Conservation (phyloP, 2,113 vertebrate genomes). For the Pampusana beccarii region DNA sequence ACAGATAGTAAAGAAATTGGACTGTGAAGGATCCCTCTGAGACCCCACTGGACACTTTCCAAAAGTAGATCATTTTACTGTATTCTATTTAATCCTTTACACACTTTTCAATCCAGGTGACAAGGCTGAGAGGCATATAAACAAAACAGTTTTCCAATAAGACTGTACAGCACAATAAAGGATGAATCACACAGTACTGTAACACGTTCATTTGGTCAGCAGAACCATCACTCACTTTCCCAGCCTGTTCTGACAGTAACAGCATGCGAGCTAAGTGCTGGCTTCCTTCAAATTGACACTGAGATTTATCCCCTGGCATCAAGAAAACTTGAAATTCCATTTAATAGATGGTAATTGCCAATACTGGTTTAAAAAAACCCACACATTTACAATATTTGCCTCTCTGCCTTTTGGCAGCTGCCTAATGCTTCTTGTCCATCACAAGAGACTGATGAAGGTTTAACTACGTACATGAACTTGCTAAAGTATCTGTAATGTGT, state of each 20-base stretch:
- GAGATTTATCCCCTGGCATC: neutral
- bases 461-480: neutral
- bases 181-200: constrained; percentile 43
- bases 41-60: constrained; percentile 59
- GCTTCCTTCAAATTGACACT: neutral
- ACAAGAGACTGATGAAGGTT: neutral
- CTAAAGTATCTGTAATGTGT: neutral
- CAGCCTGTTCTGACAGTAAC: neutral
- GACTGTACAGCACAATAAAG: constrained; percentile 31
- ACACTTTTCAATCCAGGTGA: constrained; percentile 64
- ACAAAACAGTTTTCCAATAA: constrained; percentile 66
- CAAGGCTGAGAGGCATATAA: constrained; percentile 64
- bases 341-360: neutral
- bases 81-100: constrained; percentile 66
- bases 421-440: neutral
- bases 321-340: neutral
- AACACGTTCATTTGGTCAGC: constrained; percentile 28
- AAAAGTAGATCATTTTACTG: constrained; percentile 61
- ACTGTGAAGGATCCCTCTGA: constrained; percentile 64
- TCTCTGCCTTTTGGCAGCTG: neutral
- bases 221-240: neutral
- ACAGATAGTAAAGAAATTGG: constrained; percentile 63
- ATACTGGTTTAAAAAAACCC: neutral
- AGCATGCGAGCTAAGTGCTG: neutral
- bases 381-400: neutral